Percentiles rank a stretch among this genome's conserved stretches.
These are phyloP conservation scores for Thamnophis sirtalis DNA, from an alignment of 2,113 vertebrate genomes.

Conservation along the genomic window DNA sequence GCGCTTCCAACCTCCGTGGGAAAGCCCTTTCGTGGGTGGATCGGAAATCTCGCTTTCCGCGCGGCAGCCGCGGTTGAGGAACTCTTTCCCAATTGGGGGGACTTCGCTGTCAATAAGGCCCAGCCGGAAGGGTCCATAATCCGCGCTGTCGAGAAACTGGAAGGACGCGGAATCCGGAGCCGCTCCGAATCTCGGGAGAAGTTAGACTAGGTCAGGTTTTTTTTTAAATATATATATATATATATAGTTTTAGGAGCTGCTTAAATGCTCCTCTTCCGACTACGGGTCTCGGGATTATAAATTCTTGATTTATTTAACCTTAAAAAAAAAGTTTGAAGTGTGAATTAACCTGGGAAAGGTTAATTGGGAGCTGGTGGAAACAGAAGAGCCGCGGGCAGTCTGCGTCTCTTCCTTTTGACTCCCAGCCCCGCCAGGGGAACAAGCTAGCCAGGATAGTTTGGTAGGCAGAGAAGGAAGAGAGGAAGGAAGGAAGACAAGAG, in stretches of 20 bases:
- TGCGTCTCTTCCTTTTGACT: neutral
- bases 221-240: no score
- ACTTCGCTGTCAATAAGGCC: neutral
- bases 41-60: neutral
- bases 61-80: neutral
- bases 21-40: neutral
- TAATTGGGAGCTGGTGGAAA: neutral
- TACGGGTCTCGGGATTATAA: neutral
- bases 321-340: neutral
- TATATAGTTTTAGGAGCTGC: neutral
- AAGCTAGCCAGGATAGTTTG: neutral
- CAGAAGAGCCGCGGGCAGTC: rapidly evolving
- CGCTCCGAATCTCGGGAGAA: neutral
- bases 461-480: no score
- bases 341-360: neutral
- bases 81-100: neutral
- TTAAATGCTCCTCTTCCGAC: neutral
- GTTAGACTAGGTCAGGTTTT: neutral
- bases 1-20: neutral
- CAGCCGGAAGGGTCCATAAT: neutral
- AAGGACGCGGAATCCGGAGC: neutral
- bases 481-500: no score
- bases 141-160: neutral
- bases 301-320: neutral
- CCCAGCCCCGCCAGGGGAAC: neutral